Base-by-base conservation (phyloP, 2,888 invertebrate species). In the Eupelmus urozonus region DNA sequence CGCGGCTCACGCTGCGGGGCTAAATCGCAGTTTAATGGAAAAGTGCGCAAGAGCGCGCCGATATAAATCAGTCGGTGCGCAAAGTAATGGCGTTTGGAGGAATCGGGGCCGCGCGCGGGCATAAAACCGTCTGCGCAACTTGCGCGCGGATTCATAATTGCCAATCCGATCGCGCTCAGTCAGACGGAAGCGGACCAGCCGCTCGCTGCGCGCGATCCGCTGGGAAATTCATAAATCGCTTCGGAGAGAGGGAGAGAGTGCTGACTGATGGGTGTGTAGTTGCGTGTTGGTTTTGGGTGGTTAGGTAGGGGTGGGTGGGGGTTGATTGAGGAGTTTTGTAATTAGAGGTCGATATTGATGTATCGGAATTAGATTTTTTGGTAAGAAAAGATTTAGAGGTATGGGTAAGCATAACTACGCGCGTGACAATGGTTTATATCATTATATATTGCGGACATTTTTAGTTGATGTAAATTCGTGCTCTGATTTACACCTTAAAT, bases 121-220 rank as follows among this genome's bases (percentile, higher is more conserved):
- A 42, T 18, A 42, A 67, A 67, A 53, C 51, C 60, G 42, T 71
- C 65, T 51, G 34, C 42, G 9, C 11, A 2, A 9, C 11, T 16
- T 20, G n/a, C n/a, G n/a, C 65, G 63, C 72, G 66, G 66, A 62
- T 67, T 81, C 80, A 81, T 83, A 82, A 83, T 82, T 83, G 80
- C 79, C 82, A 81, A 82, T 83, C 81, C 80, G 77, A 81, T 81
- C 75, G 74, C 80, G 75, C 57, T 81, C 80, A 81, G 81, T 80
- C 79, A 75, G 67, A 65, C 78, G 80, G 73, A 82, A 81, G 78
- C 81, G 76, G 72, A 79, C 77, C 80, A 20, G 13, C 51, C 20
- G 51, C 53, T 57, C 70, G 49, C 53, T 40, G 76, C 77, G 81
- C 27, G 13, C 51, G 29, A 51, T 62, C 63, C 70, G 49, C 53